A percentile compares a stretch with the other conserved stretches of the same genome.
These are phyloP conservation scores for Bovichtus diacanthus DNA, from an alignment of 2,797 vertebrate species.

Conservation along the genomic window DNA sequence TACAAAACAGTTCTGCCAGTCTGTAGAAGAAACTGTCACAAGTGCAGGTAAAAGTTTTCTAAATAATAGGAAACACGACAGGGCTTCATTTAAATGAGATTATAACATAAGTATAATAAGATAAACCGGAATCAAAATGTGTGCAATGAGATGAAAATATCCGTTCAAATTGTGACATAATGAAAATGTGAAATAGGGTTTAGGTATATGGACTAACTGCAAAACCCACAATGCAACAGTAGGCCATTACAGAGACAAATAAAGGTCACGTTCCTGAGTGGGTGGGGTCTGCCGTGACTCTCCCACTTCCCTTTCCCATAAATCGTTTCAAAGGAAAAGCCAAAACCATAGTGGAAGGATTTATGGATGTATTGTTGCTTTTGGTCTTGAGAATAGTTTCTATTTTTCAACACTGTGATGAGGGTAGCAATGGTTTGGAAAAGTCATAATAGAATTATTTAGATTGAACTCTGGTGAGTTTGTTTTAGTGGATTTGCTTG, in stretches of 20 bases:
- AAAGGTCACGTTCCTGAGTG: slow-evolving; percentile 61
- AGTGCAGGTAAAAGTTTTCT: background rate
- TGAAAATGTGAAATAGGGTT: slow-evolving; percentile 3
- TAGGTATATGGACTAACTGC: slow-evolving; percentile 19
- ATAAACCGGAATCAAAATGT: background rate
- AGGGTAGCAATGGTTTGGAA: slow-evolving; percentile 50
- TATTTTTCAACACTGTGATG: slow-evolving; percentile 56
- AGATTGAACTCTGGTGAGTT: slow-evolving; percentile 48
- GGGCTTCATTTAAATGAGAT: background rate
- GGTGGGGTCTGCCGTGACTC: slow-evolving; percentile 60
- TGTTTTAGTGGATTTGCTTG: slow-evolving; percentile 52
- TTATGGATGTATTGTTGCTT: slow-evolving; percentile 71
- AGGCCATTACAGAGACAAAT: slow-evolving; percentile 49
- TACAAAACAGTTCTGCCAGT: background rate
- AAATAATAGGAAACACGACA: background rate
- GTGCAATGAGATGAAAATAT: background rate
- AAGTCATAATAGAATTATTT: slow-evolving; percentile 53
- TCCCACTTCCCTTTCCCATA: slow-evolving; percentile 68
- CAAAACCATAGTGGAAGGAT: slow-evolving; percentile 68
- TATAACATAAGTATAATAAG: too few relatives aligned
- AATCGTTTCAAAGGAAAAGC: slow-evolving; percentile 67
- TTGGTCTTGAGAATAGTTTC: slow-evolving; percentile 63
- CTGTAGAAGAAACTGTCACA: background rate
- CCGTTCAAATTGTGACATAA: background rate
- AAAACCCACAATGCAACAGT: slow-evolving; percentile 62